phyloP scores from a whole-genome alignment of 2,113 vertebrate species.

The Mugil cephalus region DNA sequence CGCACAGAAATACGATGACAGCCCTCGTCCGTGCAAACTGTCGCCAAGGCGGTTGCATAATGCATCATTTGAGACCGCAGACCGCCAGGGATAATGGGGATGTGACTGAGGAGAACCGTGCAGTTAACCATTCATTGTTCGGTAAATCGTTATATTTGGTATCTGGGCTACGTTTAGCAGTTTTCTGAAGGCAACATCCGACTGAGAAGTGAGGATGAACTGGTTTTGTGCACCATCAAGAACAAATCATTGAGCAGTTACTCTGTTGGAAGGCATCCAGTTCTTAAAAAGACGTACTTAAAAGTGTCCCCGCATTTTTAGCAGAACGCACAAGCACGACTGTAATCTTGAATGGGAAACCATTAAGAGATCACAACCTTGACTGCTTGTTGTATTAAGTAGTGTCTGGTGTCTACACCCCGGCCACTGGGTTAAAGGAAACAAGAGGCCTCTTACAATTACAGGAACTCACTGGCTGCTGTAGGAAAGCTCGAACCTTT shows the following conservation, averaged over 20 bases:
- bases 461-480: too few relatives aligned
- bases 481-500: too few relatives aligned
- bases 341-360: background rate
- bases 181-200: too few relatives aligned
- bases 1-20: conserved; percentile 37
- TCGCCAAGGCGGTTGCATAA: conserved; percentile 66
- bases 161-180: too few relatives aligned
- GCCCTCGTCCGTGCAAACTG: conserved; percentile 38
- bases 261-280: background rate
- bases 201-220: too few relatives aligned
- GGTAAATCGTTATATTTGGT: too few relatives aligned
- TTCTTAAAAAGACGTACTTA: background rate
- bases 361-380: background rate
- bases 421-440: background rate
- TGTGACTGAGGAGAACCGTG: conserved; percentile 42
- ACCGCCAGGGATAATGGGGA: conserved; percentile 32
- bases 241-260: background rate
- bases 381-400: background rate
- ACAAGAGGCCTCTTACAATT: too few relatives aligned
- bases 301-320: background rate
- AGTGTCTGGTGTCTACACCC: background rate
- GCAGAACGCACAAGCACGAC: background rate
- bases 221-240: background rate
- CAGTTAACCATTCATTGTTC: background rate
- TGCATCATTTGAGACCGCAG: conserved; percentile 51